These are phyloP conservation scores for Gorsachius goisagi DNA, from an alignment of 2,113 vertebrate species.

Conservation along the genomic window DNA sequence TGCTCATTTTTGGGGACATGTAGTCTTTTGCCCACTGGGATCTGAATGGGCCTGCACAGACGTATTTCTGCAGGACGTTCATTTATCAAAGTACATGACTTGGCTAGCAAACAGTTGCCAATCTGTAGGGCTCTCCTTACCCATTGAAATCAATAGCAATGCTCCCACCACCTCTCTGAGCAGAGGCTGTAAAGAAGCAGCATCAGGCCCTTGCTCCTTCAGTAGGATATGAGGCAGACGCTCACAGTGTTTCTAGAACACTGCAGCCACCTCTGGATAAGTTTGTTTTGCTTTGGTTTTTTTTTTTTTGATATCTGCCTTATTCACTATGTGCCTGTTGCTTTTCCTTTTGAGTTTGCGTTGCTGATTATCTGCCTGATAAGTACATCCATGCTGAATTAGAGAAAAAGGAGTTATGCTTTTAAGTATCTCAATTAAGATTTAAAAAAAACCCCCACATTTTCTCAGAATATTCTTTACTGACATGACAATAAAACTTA, in stretches of 20 bases:
- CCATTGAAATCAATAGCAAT: neutral
- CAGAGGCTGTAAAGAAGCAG: neutral
- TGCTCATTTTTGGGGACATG: neutral
- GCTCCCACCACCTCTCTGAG: neutral
- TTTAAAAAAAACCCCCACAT: neutral
- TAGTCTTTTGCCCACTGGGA: neutral
- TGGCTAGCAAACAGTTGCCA: neutral
- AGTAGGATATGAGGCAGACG: neutral
- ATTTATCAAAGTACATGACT: neutral
- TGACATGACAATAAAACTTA: neutral
- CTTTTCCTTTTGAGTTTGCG: neutral
- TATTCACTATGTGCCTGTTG: neutral
- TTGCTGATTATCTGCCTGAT: neutral
- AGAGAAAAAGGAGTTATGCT: neutral
- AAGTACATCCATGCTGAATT: neutral
- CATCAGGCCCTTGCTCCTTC: neutral
- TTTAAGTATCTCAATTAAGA: neutral
- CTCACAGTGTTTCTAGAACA: neutral
- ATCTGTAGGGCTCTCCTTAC: neutral
- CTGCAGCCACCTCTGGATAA: neutral
- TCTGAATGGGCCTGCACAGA: neutral
- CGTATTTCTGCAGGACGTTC: neutral
- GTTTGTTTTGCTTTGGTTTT: neutral
- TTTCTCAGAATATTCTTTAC: neutral
- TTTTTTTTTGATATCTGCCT: neutral